Evolutionary conservation across 2,888 invertebrate species (phyloP).

Genomic region (Drosophila prolongata): DNA sequence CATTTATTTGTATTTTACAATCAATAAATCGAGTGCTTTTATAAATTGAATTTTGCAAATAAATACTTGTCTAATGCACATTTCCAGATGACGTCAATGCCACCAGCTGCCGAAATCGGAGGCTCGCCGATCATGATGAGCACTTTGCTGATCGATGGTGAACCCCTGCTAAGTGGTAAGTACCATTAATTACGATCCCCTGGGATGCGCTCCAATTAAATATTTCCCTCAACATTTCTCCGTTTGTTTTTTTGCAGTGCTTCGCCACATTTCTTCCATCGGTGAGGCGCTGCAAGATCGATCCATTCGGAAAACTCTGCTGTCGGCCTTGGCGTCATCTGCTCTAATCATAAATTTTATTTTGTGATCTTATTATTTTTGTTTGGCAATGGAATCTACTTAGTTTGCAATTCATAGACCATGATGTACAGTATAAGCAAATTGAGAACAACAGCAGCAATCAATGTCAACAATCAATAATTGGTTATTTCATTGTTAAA

Average conservation of each 20-base stretch:
- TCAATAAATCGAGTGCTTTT: slow-evolving; percentile 21
- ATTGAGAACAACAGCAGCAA: slow-evolving; percentile 52
- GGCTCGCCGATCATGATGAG: slow-evolving; percentile 37
- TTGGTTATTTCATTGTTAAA: slow-evolving; percentile 59
- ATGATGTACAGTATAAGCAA: slow-evolving; percentile 72
- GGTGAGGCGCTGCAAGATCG: slow-evolving; percentile 15
- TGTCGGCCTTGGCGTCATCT: slow-evolving; percentile 61
- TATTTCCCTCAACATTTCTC: slow-evolving; percentile 14
- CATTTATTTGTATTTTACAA: slow-evolving; percentile 18
- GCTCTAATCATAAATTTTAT: slow-evolving; percentile 74
- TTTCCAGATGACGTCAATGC: slow-evolving; percentile 74
- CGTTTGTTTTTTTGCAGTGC: slow-evolving; percentile 46
- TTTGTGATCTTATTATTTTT: slow-evolving; percentile 44
- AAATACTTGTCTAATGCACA: slow-evolving; percentile 12
- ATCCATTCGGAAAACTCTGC: slow-evolving; percentile 12
- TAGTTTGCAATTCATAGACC: slow-evolving; percentile 65
- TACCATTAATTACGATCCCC: slow-evolving; percentile 29
- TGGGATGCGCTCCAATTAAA: slow-evolving; percentile 18
- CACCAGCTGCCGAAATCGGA: slow-evolving; percentile 46
- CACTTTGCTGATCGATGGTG: slow-evolving; percentile 21
- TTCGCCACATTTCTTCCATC: slow-evolving; percentile 30
- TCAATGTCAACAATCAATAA: slow-evolving; percentile 23
- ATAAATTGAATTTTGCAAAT: slow-evolving; percentile 26
- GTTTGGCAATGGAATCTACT: slow-evolving; percentile 69
- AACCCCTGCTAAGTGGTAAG: slow-evolving; percentile 36